A percentile compares a stretch with the other conserved stretches of the same genome.
These are phyloP conservation scores for Xylota sylvarum DNA, from an alignment of 2,888 invertebrate genomes.

Conservation along the genomic window DNA sequence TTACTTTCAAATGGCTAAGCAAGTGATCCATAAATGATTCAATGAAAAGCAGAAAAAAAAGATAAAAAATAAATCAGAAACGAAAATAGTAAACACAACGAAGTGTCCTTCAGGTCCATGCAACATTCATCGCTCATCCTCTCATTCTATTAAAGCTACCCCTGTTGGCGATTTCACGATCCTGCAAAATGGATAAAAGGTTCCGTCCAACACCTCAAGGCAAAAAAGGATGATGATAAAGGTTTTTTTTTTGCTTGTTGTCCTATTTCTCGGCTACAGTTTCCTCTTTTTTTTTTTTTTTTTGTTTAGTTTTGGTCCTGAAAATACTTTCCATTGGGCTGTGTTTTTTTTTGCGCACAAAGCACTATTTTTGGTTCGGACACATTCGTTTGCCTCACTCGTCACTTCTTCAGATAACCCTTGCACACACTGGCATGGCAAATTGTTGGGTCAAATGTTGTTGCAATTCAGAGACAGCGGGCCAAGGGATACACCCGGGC, in stretches of 20 bases:
- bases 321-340: constrained; percentile 33
- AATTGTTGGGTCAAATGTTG: constrained; percentile 50
- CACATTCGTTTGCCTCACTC: constrained; percentile 52
- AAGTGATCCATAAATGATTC: constrained; percentile 16
- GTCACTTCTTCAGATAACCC: constrained; percentile 53
- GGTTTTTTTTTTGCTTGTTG: constrained; percentile 49
- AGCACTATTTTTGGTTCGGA: constrained; percentile 55
- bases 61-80: constrained; percentile 20
- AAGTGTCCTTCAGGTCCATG: background rate
- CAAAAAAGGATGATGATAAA: constrained; percentile 48
- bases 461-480: constrained; percentile 33
- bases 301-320: constrained; percentile 11
- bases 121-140: constrained; percentile 7
- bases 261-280: constrained; percentile 43
- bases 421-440: constrained; percentile 28
- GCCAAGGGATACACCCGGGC: constrained; percentile 23
- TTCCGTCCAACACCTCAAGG: constrained; percentile 16
- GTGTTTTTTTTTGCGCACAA: constrained; percentile 40
- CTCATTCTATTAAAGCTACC: constrained; percentile 43
- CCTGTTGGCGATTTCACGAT: constrained; percentile 41
- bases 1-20: background rate
- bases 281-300: constrained; percentile 8
- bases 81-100: constrained; percentile 21
- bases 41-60: background rate
- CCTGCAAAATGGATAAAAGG: constrained; percentile 41